Evolutionary conservation across 2,113 vertebrate species (phyloP), one percentile per base, ranked within the genome.

Genomic region (Amphiprion ocellaris): DNA sequence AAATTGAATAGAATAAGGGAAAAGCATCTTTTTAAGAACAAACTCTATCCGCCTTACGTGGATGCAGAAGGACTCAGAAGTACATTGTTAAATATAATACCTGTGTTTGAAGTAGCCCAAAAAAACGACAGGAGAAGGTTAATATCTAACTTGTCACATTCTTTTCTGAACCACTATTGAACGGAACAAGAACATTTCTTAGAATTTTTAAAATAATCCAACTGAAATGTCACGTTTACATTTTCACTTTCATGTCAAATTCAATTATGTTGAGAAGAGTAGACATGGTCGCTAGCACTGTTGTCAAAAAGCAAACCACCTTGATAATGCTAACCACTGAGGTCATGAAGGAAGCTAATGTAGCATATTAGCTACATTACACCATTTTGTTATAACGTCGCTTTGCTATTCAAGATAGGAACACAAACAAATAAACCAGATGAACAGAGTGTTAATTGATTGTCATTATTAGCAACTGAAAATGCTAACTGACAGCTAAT

Each of bases 1-100:
- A 81, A 72, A 70, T 55, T 54, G 28, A 79, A 24, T 0, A 15
- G 28, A 69, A 21, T 23, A 60, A 61, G 9, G 47, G 12, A 49
- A n/a, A 15, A 58, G 21, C 21, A 9, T 58, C 21, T 19, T 28
- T 47, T 19, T 37, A 16, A 58, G 21, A n/a, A 69, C 19, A 1
- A 12, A 5, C 8, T 63, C 24, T 1, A n/a, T 8, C 28, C 17
- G 28, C 21, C n/a, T 67, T 15, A 19, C 52, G 16, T 21, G 44
- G 9, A 0, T 61, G 23, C 14, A 66, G n/a, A 69, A 79, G 52
- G 3, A 6, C 9, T 33, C 2, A 15, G 6, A 26, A 33, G 16
- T 49, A n/a, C 53, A 30, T 4, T 44, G 63, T 24, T 49, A 6
- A 49, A 67, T 73, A 5, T 0, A 44, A 75, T 63, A 0, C 4